Conservation (phyloP, 2,797 vertebrate species). For the Tarsius wallacei region DNA sequence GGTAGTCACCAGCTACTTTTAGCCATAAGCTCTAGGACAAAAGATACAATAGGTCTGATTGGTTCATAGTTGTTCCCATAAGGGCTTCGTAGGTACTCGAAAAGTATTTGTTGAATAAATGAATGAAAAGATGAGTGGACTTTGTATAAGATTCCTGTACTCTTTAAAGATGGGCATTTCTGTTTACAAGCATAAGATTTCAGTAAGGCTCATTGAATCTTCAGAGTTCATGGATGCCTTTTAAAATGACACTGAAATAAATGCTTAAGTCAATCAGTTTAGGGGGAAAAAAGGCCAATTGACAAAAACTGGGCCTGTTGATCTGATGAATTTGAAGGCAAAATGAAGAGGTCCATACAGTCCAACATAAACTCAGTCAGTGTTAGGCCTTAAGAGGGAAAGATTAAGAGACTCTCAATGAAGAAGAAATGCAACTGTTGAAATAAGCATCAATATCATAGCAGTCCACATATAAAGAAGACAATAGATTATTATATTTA, state of each 20-base stretch:
- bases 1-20: background rate
- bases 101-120: background rate
- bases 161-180: constrained; percentile 23
- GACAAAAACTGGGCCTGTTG: background rate
- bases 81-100: background rate
- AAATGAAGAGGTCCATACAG: constrained; percentile 1
- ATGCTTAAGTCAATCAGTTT: constrained; percentile 24
- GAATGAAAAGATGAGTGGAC: background rate
- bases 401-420: background rate
- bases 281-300: constrained; percentile 49
- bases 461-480: background rate
- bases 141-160: background rate
- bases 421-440: constrained; percentile 40
- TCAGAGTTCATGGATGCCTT: background rate
- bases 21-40: background rate
- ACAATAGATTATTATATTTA: background rate
- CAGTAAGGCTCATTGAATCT: background rate
- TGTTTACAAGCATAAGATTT: constrained; percentile 1
- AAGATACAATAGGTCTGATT: background rate
- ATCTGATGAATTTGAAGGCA: constrained; percentile 42
- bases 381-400: background rate
- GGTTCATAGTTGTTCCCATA: background rate
- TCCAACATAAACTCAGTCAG: background rate
- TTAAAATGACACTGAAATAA: background rate
- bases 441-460: background rate